phyloP scores from a whole-genome alignment of 1,140 invertebrate species.

The Magallana gigas region DNA sequence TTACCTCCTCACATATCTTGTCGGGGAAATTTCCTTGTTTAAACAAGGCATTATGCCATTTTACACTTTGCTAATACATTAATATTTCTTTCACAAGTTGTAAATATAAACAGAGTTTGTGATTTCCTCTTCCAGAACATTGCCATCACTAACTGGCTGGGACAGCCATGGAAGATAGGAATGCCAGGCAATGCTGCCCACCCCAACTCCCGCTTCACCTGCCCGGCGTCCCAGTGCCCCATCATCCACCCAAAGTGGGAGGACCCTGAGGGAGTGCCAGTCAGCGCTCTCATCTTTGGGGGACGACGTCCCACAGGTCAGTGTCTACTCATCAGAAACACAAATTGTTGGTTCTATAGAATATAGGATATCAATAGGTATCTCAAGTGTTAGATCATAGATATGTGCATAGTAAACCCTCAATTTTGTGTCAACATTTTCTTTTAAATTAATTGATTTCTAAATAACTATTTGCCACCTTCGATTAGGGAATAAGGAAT shows the following conservation, averaged over 20 bases:
- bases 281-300: slow-evolving; percentile 97
- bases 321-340: not conserved
- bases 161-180: slow-evolving; percentile 79
- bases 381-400: not conserved
- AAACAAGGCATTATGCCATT: too few relatives aligned
- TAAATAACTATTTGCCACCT: too few relatives aligned
- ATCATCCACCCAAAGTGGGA: slow-evolving; percentile 94
- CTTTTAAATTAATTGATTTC: too few relatives aligned
- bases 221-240: slow-evolving; percentile 95
- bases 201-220: slow-evolving; percentile 87
- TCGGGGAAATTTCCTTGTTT: too few relatives aligned
- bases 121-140: slow-evolving; percentile 77
- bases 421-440: too few relatives aligned
- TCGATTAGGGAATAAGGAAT: too few relatives aligned
- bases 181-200: slow-evolving; percentile 67
- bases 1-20: too few relatives aligned
- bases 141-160: slow-evolving; percentile 91
- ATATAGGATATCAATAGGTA: not conserved
- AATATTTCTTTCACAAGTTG: not conserved
- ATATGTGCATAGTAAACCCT: too few relatives aligned
- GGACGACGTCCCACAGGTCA: slow-evolving; percentile 91
- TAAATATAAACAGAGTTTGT: not conserved
- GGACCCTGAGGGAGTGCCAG: slow-evolving; percentile 87
- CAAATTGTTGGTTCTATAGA: not conserved
- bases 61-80: too few relatives aligned